phyloP scores from a whole-genome alignment of 1,140 invertebrate species.

The Zaprionus ghesquierei region DNA sequence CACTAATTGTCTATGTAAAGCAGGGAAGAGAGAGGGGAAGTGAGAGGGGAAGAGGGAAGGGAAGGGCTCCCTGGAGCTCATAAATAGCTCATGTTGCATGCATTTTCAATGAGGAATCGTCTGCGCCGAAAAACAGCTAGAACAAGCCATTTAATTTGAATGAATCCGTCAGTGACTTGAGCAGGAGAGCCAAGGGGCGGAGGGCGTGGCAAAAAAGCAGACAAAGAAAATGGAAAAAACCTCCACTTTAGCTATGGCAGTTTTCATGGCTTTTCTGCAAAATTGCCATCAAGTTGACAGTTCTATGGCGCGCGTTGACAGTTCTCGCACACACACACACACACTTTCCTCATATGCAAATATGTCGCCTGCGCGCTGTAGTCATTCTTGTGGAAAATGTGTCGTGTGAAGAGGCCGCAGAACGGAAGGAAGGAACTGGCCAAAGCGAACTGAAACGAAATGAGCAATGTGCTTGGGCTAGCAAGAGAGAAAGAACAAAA shows the following conservation, averaged over 20 bases:
- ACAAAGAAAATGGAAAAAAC: constrained; percentile 4
- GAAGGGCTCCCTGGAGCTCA: constrained; percentile 42
- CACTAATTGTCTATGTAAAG: constrained; percentile 61
- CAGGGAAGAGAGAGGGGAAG: too few relatives aligned
- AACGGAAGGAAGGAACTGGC: constrained; percentile 70
- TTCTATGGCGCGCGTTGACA: constrained; percentile 82
- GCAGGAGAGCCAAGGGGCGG: too few relatives aligned
- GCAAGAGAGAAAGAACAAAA: too few relatives aligned
- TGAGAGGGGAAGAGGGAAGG: too few relatives aligned
- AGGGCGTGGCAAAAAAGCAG: background rate
- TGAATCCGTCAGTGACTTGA: constrained; percentile 65
- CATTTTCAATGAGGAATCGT: constrained; percentile 74
- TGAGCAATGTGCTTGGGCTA: constrained; percentile 61
- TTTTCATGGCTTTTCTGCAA: constrained; percentile 76
- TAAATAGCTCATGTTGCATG: constrained; percentile 70
- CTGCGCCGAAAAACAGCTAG: constrained; percentile 50
- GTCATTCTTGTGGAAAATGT: constrained; percentile 80
- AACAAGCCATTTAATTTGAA: constrained; percentile 71
- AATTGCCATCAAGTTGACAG: constrained; percentile 82
- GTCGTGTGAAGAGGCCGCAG: constrained; percentile 57
- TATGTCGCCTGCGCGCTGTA: constrained; percentile 63
- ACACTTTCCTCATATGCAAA: constrained; percentile 65
- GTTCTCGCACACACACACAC: constrained; percentile 61
- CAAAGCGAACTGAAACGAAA: constrained; percentile 29
- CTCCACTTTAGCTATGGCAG: constrained; percentile 32